phyloP scores from a whole-genome alignment of 92 coral and sea anemone genomes.

The Micromussa lordhowensis region DNA sequence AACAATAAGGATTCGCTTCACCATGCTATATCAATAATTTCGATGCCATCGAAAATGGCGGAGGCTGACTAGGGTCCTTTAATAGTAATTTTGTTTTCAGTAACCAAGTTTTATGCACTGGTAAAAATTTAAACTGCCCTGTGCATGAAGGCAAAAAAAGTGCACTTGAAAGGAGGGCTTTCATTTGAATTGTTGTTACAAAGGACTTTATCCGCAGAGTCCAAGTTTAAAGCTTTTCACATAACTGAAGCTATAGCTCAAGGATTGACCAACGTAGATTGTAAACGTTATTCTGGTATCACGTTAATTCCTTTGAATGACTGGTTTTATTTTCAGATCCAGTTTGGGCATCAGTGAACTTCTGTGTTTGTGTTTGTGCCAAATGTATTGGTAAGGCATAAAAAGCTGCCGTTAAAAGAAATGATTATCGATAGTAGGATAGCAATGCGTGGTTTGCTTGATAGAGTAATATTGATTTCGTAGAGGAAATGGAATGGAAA shows the following conservation, averaged over 20 bases:
- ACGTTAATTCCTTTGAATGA: background rate
- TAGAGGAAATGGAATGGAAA: no score
- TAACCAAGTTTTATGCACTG: no score
- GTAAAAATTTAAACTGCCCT: no score
- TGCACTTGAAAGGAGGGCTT: background rate
- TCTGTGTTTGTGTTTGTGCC: constrained; percentile 77
- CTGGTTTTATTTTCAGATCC: constrained; percentile 82
- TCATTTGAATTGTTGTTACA: background rate
- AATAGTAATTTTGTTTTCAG: no score
- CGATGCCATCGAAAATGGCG: no score
- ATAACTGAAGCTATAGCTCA: background rate
- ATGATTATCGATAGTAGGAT: background rate
- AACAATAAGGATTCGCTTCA: no score
- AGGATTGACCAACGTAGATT: background rate
- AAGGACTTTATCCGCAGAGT: background rate
- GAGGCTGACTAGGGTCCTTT: no score
- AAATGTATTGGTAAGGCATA: constrained; percentile 54
- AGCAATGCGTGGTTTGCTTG: background rate
- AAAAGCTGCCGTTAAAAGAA: background rate
- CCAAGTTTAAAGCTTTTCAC: background rate
- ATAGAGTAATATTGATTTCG: background rate
- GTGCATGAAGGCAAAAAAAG: no score
- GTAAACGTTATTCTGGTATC: background rate
- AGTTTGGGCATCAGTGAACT: constrained; percentile 95
- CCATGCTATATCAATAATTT: no score